phyloP scores from a whole-genome alignment of 2,113 vertebrate species.

The Silurus asotus region DNA sequence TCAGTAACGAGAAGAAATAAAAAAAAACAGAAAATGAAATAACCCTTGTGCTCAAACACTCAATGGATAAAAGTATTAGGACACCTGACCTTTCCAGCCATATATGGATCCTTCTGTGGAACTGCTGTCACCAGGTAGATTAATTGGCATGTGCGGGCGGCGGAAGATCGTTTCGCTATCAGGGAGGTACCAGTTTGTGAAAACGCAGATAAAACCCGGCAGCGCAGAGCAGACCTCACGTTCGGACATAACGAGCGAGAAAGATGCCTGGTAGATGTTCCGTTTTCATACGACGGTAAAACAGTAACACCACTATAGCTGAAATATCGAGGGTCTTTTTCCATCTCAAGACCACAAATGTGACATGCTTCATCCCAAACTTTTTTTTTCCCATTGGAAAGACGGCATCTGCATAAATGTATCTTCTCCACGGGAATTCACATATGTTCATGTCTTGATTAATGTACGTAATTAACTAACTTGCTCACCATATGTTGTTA shows the following conservation, averaged over 20 bases:
- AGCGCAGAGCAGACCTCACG: not conserved
- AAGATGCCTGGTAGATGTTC: not conserved
- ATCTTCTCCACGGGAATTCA: not conserved
- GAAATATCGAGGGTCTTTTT: not conserved
- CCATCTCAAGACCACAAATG: not conserved
- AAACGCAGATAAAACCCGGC: not conserved
- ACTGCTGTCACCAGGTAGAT: not conserved
- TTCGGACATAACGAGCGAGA: not conserved
- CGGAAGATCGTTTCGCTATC: too few species aligned
- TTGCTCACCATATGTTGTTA: not conserved
- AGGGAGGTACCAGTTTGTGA: not conserved
- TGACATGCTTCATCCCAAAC: not conserved
- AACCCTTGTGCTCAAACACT: too few species aligned
- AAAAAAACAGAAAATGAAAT: too few species aligned
- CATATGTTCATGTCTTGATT: not conserved
- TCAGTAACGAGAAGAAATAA: too few species aligned
- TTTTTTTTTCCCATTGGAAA: not conserved
- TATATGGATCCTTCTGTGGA: too few species aligned
- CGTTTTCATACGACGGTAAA: not conserved
- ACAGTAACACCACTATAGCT: not conserved
- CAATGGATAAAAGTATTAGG: too few species aligned
- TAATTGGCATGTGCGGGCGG: too few species aligned
- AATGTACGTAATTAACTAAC: not conserved
- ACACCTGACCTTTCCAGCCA: too few species aligned
- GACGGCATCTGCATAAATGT: not conserved